Conservation (phyloP, 2,113 vertebrate species). For the Podilymbus podiceps region DNA sequence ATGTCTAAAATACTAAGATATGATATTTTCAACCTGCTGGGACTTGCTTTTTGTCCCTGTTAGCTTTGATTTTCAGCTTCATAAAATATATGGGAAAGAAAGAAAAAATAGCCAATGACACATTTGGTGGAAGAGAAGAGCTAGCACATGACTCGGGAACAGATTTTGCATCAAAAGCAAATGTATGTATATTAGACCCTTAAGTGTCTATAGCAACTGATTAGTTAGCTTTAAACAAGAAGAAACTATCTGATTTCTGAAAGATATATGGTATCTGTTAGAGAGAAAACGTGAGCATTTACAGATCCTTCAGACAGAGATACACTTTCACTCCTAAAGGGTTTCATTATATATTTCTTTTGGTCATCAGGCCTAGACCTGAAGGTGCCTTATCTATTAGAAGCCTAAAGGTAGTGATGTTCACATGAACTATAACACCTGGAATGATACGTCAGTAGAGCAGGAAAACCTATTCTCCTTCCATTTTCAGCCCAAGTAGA, state of each 20-base stretch:
- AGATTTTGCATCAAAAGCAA: constrained; percentile 21
- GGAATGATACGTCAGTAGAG: background rate
- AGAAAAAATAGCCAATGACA: constrained; percentile 53
- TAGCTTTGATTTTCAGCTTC: constrained; percentile 72
- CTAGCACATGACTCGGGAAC: background rate
- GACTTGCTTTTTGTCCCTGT: constrained; percentile 65
- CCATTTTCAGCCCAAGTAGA: background rate
- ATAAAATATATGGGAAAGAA: constrained; percentile 50
- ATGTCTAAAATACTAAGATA: constrained; percentile 71
- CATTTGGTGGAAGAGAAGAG: constrained; percentile 20
- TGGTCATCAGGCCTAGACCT: background rate
- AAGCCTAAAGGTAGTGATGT: background rate
- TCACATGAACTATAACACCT: background rate
- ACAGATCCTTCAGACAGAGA: background rate
- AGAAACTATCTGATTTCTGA: background rate
- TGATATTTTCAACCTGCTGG: constrained; percentile 68
- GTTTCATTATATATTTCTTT: constrained; percentile 14
- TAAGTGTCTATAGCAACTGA: background rate
- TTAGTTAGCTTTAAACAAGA: background rate
- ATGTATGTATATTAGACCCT: background rate
- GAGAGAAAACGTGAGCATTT: background rate
- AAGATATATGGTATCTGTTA: background rate
- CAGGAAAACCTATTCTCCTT: background rate
- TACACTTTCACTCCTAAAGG: background rate
- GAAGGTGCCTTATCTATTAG: background rate